Evolutionary conservation across 2,113 vertebrate species (phyloP).

Genomic region (Entelurus aequoreus): DNA sequence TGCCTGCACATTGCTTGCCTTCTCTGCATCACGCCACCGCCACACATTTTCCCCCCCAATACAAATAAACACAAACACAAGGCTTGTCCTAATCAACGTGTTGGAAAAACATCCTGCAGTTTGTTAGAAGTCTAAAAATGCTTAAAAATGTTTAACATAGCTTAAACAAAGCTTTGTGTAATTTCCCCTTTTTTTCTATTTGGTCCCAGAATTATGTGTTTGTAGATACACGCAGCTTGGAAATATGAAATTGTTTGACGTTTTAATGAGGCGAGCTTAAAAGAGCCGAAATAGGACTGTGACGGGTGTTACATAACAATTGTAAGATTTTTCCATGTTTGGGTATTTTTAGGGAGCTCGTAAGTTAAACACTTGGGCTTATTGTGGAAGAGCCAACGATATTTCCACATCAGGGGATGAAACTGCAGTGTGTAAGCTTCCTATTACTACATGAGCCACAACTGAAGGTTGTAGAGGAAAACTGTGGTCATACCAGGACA

Average conservation of each 20-base stretch:
- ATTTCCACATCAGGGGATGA: not conserved
- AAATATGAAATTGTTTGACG: conserved; percentile 45
- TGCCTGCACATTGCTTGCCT: no score
- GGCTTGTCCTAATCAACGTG: conserved; percentile 30
- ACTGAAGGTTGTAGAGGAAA: not conserved
- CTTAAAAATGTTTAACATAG: conserved; percentile 2
- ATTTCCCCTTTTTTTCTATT: conserved; percentile 12
- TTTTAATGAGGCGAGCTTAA: conserved; percentile 38
- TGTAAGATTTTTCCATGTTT: conserved; percentile 34
- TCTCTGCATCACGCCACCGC: no score
- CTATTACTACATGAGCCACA: not conserved
- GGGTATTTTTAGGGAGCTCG: conserved; percentile 5
- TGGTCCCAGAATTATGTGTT: conserved; percentile 22
- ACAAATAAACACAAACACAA: conserved; percentile 53
- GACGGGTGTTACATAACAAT: conserved; percentile 33
- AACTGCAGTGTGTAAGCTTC: not conserved
- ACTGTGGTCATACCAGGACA: conserved; percentile 76
- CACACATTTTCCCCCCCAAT: conserved; percentile 14
- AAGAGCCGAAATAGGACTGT: conserved; percentile 24
- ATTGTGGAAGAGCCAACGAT: not conserved
- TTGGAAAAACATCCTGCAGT: conserved; percentile 13
- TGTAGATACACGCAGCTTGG: conserved; percentile 14
- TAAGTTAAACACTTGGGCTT: not conserved
- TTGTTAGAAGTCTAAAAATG: conserved; percentile 16
- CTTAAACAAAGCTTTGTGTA: conserved; percentile 7